Conservation (phyloP, 2,888 invertebrate genomes). For the Itoplectis maculator region DNA sequence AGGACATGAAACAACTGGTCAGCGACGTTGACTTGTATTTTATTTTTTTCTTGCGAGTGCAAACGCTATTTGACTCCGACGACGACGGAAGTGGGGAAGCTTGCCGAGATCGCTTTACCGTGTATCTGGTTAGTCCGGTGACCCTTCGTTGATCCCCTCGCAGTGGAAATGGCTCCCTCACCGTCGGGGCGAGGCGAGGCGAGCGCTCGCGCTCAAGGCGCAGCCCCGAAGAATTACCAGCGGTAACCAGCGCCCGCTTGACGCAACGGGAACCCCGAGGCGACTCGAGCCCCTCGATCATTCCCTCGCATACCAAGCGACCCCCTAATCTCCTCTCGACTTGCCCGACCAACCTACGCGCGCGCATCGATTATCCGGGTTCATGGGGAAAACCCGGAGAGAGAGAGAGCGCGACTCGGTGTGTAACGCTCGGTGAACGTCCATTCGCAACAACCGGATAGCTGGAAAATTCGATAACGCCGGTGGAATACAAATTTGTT, state of each 20-base stretch:
- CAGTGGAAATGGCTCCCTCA: conserved; percentile 37
- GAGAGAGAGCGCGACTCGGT: not conserved
- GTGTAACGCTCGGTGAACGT: not conserved
- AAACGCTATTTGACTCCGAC: too few species aligned
- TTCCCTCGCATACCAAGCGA: conserved; percentile 65
- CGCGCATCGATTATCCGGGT: conserved; percentile 16
- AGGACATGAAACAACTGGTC: too few species aligned
- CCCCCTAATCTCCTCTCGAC: conserved; percentile 67
- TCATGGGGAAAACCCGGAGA: not conserved
- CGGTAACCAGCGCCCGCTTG: conserved; percentile 50
- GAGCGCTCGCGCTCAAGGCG: too few species aligned
- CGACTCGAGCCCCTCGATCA: conserved; percentile 43
- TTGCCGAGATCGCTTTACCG: conserved; percentile 50
- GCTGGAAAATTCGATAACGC: too few species aligned
- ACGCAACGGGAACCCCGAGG: conserved; percentile 41
- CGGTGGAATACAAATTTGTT: too few species aligned
- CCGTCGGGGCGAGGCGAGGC: too few species aligned
- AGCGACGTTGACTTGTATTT: too few species aligned
- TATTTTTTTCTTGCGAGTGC: too few species aligned
- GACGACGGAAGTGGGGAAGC: not conserved
- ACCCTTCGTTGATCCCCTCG: conserved; percentile 47
- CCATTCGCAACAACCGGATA: not conserved
- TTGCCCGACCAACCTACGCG: conserved; percentile 20
- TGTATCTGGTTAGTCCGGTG: conserved; percentile 50
- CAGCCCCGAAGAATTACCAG: conserved; percentile 35